Evolutionary conservation across 2,113 vertebrate species (phyloP), one percentile per base, ranked within the genome.

Genomic region (Ranitomeya imitator): DNA sequence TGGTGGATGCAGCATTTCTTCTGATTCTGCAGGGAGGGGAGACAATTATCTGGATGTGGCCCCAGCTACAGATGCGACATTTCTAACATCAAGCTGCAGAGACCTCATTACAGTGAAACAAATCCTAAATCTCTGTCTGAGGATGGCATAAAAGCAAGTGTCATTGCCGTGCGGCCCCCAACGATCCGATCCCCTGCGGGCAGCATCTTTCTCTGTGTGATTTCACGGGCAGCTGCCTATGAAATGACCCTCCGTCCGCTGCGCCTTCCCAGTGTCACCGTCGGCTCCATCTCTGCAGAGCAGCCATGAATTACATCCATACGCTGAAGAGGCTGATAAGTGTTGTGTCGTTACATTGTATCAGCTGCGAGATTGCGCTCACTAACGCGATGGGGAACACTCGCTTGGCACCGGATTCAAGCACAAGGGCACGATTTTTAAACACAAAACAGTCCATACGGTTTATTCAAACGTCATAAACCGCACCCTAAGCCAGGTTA

Each of bases 151-250:
- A 93, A 94, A 88, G 91, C 88, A 90, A 89, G 87, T 90, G 90
- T 85, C 89, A 89, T 89, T 90, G 91, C 92, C 92, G 89, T 71
- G 90, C 92, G 92, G 91, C 90, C 91, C 84, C 90, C 92, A 92
- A 92, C 91, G 91, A 92, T 90, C 93, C 85, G 79, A 88, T 91
- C 90, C 90, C 91, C 91, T 88, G 77, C 89, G 91, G 90, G 90
- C 91, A 92, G 88, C 0, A 11, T 90, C 91, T 21, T 76, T 76
- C 73, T 90, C 92, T 89, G 85, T 91, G 90, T 65, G 92, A 93
- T 92, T 92, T 94, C 91, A 90, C 85, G 90, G 93, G 85, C 90
- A 89, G 90, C 89, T 91, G 90, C 90, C 88, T 88, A 67, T 26
- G 92, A 91, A 93, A 93, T 93, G 89, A 90, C 88, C 88, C 90